phyloP scores from a whole-genome alignment of 2,888 invertebrate species.

The Andricus curvator region DNA sequence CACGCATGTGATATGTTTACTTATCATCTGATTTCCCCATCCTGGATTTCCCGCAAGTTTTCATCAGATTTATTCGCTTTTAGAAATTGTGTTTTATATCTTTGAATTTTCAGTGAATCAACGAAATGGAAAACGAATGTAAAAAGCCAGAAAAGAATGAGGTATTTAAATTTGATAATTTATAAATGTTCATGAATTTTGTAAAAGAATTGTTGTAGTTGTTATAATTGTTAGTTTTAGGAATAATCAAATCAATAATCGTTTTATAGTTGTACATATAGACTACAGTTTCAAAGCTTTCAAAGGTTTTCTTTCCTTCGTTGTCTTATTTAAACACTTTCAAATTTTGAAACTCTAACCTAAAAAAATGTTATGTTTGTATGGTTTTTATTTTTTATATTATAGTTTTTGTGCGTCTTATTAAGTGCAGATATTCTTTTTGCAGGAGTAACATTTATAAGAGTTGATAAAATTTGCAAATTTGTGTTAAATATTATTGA shows the following conservation, averaged over 20 bases:
- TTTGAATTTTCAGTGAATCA: background rate
- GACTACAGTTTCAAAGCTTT: too few species aligned
- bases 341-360: background rate
- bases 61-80: background rate
- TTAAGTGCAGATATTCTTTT: background rate
- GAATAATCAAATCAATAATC: too few species aligned
- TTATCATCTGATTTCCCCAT: background rate
- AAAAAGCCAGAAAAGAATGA: conserved; percentile 13
- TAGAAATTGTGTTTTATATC: background rate
- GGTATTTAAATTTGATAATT: background rate
- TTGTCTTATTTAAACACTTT: background rate
- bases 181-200: background rate
- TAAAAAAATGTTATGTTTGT: background rate
- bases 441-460: background rate
- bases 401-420: background rate
- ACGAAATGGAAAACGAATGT: conserved; percentile 12
- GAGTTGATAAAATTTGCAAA: background rate
- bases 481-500: too few species aligned
- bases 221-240: too few species aligned
- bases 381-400: background rate
- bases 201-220: background rate
- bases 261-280: too few species aligned
- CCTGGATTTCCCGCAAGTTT: background rate
- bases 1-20: too few species aligned
- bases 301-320: too few species aligned